Conservation (phyloP, 2,797 vertebrate genomes). For the Heteromormyrus szaboi region DNA sequence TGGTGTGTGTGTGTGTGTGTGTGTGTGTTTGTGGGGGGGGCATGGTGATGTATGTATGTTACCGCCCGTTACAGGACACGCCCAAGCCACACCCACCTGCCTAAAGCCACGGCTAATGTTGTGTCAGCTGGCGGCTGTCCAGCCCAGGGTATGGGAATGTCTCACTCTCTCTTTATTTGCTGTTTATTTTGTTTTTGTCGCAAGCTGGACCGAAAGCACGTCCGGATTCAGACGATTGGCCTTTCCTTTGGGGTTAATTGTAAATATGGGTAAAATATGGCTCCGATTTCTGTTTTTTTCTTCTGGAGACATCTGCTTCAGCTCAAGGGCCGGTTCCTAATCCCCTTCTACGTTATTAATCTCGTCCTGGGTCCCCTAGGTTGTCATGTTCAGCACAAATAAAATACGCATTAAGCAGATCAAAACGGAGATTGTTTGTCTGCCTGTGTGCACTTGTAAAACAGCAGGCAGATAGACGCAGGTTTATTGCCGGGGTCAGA, state of each 20-base stretch:
- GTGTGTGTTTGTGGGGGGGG: background rate
- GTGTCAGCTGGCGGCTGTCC: slow-evolving; percentile 28
- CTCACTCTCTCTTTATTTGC: background rate
- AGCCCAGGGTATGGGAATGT: slow-evolving; percentile 16
- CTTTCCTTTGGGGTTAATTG: slow-evolving; percentile 50
- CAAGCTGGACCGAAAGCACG: slow-evolving; percentile 29
- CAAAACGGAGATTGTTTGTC: slow-evolving; percentile 49
- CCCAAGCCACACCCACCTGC: slow-evolving; percentile 35
- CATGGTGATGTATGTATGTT: slow-evolving; percentile 34
- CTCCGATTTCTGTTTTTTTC: slow-evolving; percentile 34
- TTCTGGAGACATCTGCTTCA: slow-evolving; percentile 57
- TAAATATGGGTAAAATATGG: slow-evolving; percentile 52
- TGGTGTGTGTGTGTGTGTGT: background rate
- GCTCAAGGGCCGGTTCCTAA: slow-evolving; percentile 56
- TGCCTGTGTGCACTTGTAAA: slow-evolving; percentile 55
- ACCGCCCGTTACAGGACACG: slow-evolving; percentile 34
- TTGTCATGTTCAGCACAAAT: slow-evolving; percentile 56
- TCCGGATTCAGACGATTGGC: slow-evolving; percentile 45
- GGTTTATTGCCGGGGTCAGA: slow-evolving; percentile 58
- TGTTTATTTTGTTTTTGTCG: slow-evolving; percentile 3
- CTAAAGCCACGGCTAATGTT: slow-evolving; percentile 34
- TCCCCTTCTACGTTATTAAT: slow-evolving; percentile 67
- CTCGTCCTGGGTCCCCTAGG: slow-evolving; percentile 55
- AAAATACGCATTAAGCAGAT: slow-evolving; percentile 59
- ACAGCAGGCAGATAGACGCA: slow-evolving; percentile 55